These are phyloP conservation scores for Drosophila takahashii DNA, from an alignment of 1,140 invertebrate species.

Conservation along the genomic window DNA sequence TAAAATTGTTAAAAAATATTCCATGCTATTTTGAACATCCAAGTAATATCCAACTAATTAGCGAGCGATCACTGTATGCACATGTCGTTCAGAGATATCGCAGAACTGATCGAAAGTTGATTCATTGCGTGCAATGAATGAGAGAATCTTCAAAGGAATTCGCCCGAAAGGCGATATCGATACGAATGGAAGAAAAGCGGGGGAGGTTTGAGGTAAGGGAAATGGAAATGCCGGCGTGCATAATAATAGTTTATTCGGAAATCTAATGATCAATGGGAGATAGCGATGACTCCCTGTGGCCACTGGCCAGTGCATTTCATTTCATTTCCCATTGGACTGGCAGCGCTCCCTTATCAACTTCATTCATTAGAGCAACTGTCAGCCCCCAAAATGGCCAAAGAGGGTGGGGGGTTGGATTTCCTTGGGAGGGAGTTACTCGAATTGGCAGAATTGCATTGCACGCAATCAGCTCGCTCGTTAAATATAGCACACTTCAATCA, in stretches of 20 bases:
- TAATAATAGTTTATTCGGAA: conserved; percentile 40
- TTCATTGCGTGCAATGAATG: conserved; percentile 46
- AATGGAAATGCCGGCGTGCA: conserved; percentile 23
- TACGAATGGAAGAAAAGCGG: conserved; percentile 1
- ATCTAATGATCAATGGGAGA: conserved; percentile 37
- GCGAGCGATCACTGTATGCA: conserved; percentile 9
- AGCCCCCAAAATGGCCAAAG: conserved; percentile 22
- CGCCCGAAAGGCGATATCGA: conserved; percentile 40
- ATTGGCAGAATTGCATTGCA: conserved; percentile 69
- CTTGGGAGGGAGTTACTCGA: conserved; percentile 19
- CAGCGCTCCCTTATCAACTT: conserved; percentile 66
- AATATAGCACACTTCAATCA: conserved; percentile 81
- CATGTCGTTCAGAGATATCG: conserved; percentile 20
- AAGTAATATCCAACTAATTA: conserved; percentile 6
- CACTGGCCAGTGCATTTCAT: conserved; percentile 1
- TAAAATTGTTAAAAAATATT: too few relatives aligned
- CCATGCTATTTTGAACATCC: background rate
- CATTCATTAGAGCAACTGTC: conserved; percentile 71
- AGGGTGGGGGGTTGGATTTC: background rate
- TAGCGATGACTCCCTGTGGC: background rate
- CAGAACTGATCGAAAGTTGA: conserved; percentile 25
- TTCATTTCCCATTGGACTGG: conserved; percentile 33
- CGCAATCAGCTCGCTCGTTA: conserved; percentile 57
- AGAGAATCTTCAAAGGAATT: conserved; percentile 51
- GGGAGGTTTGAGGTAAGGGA: background rate